Percentiles rank a stretch among this genome's conserved stretches.
Evolutionary conservation across 2,888 invertebrate genomes (phyloP).

Genomic region (Chymomyza amoena): DNA sequence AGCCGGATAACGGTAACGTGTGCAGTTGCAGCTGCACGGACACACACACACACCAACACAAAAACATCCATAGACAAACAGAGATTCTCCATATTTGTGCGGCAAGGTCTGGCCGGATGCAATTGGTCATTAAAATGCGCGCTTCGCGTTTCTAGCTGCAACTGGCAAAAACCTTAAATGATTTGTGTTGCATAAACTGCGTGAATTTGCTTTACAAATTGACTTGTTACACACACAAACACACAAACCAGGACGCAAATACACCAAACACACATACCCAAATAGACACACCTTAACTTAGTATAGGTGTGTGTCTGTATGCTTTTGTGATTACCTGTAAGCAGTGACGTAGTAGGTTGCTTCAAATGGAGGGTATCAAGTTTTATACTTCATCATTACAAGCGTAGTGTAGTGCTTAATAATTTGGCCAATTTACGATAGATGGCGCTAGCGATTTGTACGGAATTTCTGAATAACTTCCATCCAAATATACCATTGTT

Average conservation of each 20-base stretch:
- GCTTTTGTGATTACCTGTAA: constrained; percentile 34
- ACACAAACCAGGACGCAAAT: constrained; percentile 10
- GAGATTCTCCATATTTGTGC: constrained; percentile 38
- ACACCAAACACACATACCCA: constrained; percentile 7
- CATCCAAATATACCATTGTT: too few relatives aligned
- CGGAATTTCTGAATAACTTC: too few relatives aligned
- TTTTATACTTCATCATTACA: not conserved
- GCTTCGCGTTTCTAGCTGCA: constrained; percentile 5
- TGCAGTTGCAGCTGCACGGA: not conserved
- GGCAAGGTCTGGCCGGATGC: constrained; percentile 15
- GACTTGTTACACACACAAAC: constrained; percentile 51
- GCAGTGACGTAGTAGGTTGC: not conserved
- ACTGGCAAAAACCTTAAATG: constrained; percentile 36
- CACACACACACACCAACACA: constrained; percentile 1
- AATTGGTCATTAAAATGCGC: constrained; percentile 44
- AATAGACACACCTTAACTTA: constrained; percentile 14
- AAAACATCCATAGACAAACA: not conserved
- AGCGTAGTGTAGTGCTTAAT: too few relatives aligned
- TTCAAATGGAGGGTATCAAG: constrained; percentile 17
- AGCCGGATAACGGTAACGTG: constrained; percentile 13
- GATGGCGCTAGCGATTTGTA: too few relatives aligned
- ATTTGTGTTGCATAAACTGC: constrained; percentile 54
- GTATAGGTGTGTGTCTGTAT: not conserved
- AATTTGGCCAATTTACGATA: too few relatives aligned
- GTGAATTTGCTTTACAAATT: constrained; percentile 62